Conservation (phyloP, 2,888 invertebrate species). For the Luperina testacea region DNA sequence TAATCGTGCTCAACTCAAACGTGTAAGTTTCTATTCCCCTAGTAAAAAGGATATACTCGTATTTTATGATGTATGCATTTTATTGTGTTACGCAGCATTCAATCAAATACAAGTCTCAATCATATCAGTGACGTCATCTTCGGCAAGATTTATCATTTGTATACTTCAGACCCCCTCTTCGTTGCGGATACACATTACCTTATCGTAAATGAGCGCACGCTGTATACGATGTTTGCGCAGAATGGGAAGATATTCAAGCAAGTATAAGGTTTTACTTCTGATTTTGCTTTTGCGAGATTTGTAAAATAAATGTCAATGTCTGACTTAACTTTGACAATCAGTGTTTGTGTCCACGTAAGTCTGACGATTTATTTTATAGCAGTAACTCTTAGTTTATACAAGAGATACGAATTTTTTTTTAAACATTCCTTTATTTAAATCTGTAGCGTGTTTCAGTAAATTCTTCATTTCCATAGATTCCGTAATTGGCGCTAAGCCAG, state of each 20-base stretch:
- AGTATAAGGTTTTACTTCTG: not conserved
- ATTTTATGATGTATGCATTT: constrained; percentile 32
- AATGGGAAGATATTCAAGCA: constrained; percentile 24
- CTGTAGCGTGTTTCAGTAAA: not conserved
- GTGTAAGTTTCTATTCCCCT: not conserved
- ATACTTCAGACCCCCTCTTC: constrained; percentile 35
- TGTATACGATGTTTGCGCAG: constrained; percentile 28
- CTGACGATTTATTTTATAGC: too few species aligned
- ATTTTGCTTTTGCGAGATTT: constrained; percentile 2
- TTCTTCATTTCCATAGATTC: not conserved
- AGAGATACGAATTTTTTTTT: not conserved
- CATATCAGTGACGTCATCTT: constrained; percentile 46
- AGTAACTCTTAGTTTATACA: not conserved
- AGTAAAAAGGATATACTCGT: not conserved
- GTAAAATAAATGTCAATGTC: not conserved
- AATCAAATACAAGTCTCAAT: constrained; percentile 47
- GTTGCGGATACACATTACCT: constrained; percentile 55
- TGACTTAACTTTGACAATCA: not conserved
- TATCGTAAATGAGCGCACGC: constrained; percentile 51
- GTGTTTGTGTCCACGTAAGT: not conserved
- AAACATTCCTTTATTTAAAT: not conserved
- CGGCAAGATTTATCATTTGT: constrained; percentile 52
- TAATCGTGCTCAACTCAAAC: not conserved
- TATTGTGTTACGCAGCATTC: constrained; percentile 44
- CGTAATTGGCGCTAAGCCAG: not conserved